A percentile compares a stretch with the other conserved stretches of the same genome.
phyloP scores from a whole-genome alignment of 2,888 invertebrate species.

The Bellardia pandia region DNA sequence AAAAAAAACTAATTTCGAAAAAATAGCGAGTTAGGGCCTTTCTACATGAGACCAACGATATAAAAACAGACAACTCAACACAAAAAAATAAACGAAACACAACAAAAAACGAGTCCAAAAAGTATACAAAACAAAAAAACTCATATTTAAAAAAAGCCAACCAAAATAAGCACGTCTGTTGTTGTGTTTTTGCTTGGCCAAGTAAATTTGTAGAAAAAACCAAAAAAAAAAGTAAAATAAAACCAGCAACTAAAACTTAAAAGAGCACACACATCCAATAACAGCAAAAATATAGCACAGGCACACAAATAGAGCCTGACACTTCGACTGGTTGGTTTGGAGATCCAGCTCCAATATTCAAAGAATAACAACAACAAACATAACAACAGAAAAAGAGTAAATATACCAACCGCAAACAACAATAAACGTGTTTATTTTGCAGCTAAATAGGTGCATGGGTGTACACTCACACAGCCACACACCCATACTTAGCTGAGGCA shows the following conservation, averaged over 20 bases:
- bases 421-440: slow-evolving; percentile 60
- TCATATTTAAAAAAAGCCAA: slow-evolving; percentile 45
- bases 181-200: slow-evolving; percentile 40
- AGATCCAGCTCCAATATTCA: slow-evolving; percentile 42
- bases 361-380: slow-evolving; percentile 8
- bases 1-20: no score
- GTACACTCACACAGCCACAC: background rate
- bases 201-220: slow-evolving; percentile 14
- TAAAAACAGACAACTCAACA: background rate
- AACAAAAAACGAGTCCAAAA: slow-evolving; percentile 52
- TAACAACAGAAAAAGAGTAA: slow-evolving; percentile 10
- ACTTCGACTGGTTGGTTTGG: slow-evolving; percentile 61
- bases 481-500: background rate
- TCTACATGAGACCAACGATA: no score
- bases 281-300: slow-evolving; percentile 49
- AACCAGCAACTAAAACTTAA: slow-evolving; percentile 44
- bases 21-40: no score
- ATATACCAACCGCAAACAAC: slow-evolving; percentile 34
- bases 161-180: slow-evolving; percentile 46
- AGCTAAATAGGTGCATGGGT: background rate
- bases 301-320: slow-evolving; percentile 67
- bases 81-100: background rate
- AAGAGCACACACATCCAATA: background rate
- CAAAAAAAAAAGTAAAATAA: slow-evolving; percentile 24
- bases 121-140: slow-evolving; percentile 24